A percentile compares a stretch with the other conserved stretches of the same genome.
Conservation (phyloP, 2,888 invertebrate species). For the Clusia tigrina region DNA sequence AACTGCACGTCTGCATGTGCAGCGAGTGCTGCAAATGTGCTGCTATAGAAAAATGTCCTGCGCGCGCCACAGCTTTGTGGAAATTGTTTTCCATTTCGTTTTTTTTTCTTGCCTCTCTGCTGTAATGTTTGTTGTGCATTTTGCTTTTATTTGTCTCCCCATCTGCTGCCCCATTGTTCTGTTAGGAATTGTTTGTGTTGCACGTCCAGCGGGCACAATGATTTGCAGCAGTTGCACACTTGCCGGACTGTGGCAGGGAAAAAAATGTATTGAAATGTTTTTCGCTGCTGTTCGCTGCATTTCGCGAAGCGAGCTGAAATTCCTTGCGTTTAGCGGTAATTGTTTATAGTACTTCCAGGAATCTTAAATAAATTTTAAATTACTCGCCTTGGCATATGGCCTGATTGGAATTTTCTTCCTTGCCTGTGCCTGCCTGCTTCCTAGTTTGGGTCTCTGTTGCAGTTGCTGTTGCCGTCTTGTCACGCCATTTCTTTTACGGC, state of each 20-base stretch:
- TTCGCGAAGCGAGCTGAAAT: slow-evolving; percentile 1
- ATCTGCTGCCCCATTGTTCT: background rate
- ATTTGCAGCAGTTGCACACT: slow-evolving; percentile 2
- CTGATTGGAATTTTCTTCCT: background rate
- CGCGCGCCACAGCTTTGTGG: background rate
- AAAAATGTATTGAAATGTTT: background rate
- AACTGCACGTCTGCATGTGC: background rate
- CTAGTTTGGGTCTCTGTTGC: background rate
- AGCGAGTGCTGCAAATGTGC: background rate
- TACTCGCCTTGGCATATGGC: background rate
- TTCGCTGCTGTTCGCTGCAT: background rate
- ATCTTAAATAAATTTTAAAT: slow-evolving; percentile 20
- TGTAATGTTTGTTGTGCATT: background rate
- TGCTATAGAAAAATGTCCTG: slow-evolving; percentile 5
- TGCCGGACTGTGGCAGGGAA: too few relatives aligned
- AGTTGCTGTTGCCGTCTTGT: background rate
- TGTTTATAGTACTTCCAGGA: slow-evolving; percentile 13
- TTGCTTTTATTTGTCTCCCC: background rate
- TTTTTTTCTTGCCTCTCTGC: background rate
- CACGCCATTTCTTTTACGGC: too few relatives aligned
- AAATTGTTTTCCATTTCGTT: slow-evolving; percentile 11
- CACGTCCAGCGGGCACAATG: background rate
- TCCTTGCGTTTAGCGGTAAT: slow-evolving; percentile 5
- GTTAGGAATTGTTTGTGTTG: background rate
- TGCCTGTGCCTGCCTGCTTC: background rate